Evolutionary conservation across 2,797 vertebrate genomes (phyloP).

Genomic region (Martes flavigula): DNA sequence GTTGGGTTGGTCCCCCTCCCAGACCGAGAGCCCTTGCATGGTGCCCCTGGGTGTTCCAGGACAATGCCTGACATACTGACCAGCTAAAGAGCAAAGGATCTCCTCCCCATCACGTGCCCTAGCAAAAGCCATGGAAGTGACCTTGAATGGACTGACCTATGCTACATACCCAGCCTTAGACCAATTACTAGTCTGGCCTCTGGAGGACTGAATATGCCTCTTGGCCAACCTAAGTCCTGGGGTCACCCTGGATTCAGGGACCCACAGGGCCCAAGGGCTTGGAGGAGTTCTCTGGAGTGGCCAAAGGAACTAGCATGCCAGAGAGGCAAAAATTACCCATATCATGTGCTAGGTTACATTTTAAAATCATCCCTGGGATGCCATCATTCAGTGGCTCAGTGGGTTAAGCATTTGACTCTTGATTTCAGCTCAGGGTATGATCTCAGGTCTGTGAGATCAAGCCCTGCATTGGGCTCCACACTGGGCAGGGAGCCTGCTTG

Average conservation of each 20-base stretch:
- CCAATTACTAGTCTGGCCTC: neutral
- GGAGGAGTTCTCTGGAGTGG: neutral
- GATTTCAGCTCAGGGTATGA: neutral
- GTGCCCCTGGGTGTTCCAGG: neutral
- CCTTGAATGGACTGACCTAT: neutral
- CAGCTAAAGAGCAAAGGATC: neutral
- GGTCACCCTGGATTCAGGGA: neutral
- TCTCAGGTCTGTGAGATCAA: neutral
- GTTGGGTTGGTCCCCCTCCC: neutral
- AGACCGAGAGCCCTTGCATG: neutral
- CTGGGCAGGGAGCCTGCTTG: neutral
- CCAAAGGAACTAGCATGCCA: neutral
- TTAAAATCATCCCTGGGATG: neutral
- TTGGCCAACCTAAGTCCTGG: neutral
- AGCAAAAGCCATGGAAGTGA: neutral
- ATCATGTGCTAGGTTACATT: accelerated
- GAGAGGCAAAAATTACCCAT: neutral
- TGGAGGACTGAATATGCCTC: neutral
- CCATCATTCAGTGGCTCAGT: neutral
- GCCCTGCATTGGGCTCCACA: neutral
- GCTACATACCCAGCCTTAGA: neutral
- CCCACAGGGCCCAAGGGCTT: neutral
- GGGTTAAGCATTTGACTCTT: neutral
- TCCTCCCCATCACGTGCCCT: neutral
- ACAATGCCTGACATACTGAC: neutral